A percentile compares a stretch with the other conserved stretches of the same genome.
phyloP scores from a whole-genome alignment of 1,140 invertebrate species.

The Drosophila novamexicana region DNA sequence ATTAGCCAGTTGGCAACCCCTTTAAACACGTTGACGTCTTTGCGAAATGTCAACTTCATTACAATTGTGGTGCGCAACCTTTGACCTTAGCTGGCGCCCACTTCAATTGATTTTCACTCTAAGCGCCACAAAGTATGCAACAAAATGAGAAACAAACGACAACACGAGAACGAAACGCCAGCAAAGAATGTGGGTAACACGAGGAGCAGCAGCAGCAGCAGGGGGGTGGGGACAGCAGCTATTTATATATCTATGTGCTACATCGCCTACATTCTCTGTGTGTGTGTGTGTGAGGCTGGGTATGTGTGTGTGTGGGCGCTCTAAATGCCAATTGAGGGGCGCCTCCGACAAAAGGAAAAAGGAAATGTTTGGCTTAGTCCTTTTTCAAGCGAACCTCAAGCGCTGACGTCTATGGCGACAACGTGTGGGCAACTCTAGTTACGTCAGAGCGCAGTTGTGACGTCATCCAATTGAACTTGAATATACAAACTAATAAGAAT shows the following conservation, averaged over 20 bases:
- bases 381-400: neutral
- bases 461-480: slow-evolving; percentile 26
- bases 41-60: slow-evolving; percentile 47
- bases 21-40: neutral
- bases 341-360: slow-evolving; percentile 9
- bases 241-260: slow-evolving; percentile 20
- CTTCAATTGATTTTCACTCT: slow-evolving; percentile 36
- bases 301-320: slow-evolving; percentile 11
- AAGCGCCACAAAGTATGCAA: slow-evolving; percentile 42
- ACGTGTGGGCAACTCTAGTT: slow-evolving; percentile 10
- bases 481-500: neutral
- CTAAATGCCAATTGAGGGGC: slow-evolving; percentile 46
- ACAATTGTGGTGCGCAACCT: slow-evolving; percentile 33
- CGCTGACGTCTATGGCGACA: slow-evolving; percentile 2
- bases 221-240: slow-evolving; percentile 1
- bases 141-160: slow-evolving; percentile 33
- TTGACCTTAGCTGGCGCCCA: slow-evolving; percentile 39
- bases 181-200: too few relatives aligned
- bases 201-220: neutral
- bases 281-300: neutral
- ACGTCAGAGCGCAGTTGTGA: slow-evolving; percentile 38
- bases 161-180: neutral
- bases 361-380: slow-evolving; percentile 3
- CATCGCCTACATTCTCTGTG: neutral
- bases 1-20: too few relatives aligned